Conservation (phyloP, 2,797 vertebrate species). For the Oophaga sylvatica region DNA sequence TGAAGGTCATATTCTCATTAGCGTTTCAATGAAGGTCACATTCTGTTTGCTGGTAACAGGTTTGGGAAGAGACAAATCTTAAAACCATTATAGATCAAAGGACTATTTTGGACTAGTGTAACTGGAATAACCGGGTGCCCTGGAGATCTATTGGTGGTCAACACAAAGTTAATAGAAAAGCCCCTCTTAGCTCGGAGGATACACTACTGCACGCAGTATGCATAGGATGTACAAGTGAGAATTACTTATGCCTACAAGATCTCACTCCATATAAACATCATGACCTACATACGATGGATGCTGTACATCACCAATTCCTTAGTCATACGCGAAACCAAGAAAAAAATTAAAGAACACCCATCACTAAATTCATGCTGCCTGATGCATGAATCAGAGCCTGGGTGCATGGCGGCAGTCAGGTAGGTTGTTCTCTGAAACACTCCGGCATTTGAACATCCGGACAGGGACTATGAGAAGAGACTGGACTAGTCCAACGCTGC, state of each 20-base stretch:
- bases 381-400: too few species aligned
- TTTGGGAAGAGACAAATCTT: background rate
- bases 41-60: background rate
- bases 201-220: background rate
- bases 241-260: slow-evolving; percentile 2
- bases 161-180: background rate
- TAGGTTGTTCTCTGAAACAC: too few species aligned
- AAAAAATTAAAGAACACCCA: too few species aligned
- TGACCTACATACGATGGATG: background rate
- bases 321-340: background rate
- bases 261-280: background rate
- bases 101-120: background rate
- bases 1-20: background rate
- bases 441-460: too few species aligned
- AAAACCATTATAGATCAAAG: background rate
- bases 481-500: too few species aligned
- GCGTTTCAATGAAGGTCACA: background rate
- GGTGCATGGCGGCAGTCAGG: too few species aligned
- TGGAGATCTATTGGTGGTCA: background rate
- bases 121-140: too few species aligned
- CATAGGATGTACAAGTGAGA: background rate
- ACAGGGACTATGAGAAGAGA: too few species aligned
- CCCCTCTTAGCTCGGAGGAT: background rate
- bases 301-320: background rate
- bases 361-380: too few species aligned